Base-by-base conservation (phyloP, 2,888 invertebrate species). In the Synergus japonicus region DNA sequence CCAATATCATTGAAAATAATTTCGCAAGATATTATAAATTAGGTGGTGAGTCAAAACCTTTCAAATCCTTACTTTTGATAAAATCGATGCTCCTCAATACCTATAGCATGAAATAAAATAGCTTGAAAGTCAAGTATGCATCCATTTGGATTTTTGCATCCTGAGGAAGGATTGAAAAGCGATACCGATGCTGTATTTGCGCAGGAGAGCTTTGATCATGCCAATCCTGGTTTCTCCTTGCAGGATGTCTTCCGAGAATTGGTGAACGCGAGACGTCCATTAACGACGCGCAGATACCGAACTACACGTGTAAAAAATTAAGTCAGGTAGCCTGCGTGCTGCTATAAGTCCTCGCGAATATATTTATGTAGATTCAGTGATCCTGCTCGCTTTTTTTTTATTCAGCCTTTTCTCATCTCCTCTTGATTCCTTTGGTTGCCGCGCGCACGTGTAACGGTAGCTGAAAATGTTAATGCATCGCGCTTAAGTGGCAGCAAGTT, bases 301-400 rank as follows among this genome's bases (percentile, higher is more conserved):
- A 87, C 86, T 88, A 89, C 88, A 88, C 86, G 88, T 90, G 90
- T 90, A 87, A 88, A 89, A 87, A 89, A 89, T 87, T 87, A 86
- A 87, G 88, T 85, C 86, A 83, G 49, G 82, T 80, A 82, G 73
- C 67, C 76, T 66, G 22, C 76, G 76, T 77, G 82, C 78, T 82
- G 80, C 77, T 29, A 78, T 29, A 78, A 76, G 79, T 69, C 64
- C 22, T 78, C 44, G 81, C 77, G 78, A 82, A 87, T 85, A 86
- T 89, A 88, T 88, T 89, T 88, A 90, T 88, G 89, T 82, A 88
- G 86, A 89, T 89, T 86, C 88, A 86, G 85, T 83, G 85, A 87
- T 86, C 84, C 82, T 82, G 82, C 76, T 81, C 77, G 81, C 67
- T 77, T 54, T 76, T 54, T 76, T 78, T 78, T 76, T 76, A 73